phyloP scores from a whole-genome alignment of 2,888 invertebrate species.

The Cheilosia vulpina region DNA sequence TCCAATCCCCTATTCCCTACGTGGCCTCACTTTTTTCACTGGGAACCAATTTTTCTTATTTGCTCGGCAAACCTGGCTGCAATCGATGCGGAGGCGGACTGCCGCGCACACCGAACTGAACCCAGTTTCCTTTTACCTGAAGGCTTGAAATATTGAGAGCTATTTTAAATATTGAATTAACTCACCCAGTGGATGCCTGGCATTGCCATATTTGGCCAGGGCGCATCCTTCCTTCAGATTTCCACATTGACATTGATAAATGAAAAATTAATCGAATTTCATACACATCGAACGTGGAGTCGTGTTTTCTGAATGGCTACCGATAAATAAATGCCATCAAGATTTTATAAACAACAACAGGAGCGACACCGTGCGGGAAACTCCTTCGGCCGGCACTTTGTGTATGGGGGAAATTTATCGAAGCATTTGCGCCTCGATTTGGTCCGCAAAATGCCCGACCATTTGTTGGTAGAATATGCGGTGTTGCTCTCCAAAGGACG shows the following conservation, averaged over 20 bases:
- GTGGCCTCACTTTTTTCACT: not conserved
- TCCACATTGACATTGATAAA: slow-evolving; percentile 81
- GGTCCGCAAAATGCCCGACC: slow-evolving; percentile 41
- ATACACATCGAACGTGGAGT: slow-evolving; percentile 58
- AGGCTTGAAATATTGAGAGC: slow-evolving; percentile 66
- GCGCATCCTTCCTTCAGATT: slow-evolving; percentile 79
- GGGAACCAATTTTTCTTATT: slow-evolving; percentile 35
- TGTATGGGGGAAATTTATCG: slow-evolving; percentile 51
- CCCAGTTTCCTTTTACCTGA: slow-evolving; percentile 9
- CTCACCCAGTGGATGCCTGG: slow-evolving; percentile 15
- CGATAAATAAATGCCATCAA: slow-evolving; percentile 70
- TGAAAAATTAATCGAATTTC: slow-evolving; percentile 82
- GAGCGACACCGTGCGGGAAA: not conserved
- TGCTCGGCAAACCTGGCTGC: slow-evolving; percentile 34
- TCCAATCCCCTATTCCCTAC: slow-evolving; percentile 22
- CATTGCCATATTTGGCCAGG: not conserved
- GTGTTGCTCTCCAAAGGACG: slow-evolving; percentile 20
- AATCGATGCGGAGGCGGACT: slow-evolving; percentile 24
- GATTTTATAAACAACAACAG: slow-evolving; percentile 59
- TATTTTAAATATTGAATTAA: slow-evolving; percentile 72
- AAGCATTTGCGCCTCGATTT: slow-evolving; percentile 44
- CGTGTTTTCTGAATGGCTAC: slow-evolving; percentile 58
- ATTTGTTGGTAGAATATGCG: slow-evolving; percentile 9
- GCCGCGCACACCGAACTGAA: slow-evolving; percentile 2
- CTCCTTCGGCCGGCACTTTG: slow-evolving; percentile 4